phyloP scores from a whole-genome alignment of 2,888 invertebrate species.

The Calephelis perditalis region DNA sequence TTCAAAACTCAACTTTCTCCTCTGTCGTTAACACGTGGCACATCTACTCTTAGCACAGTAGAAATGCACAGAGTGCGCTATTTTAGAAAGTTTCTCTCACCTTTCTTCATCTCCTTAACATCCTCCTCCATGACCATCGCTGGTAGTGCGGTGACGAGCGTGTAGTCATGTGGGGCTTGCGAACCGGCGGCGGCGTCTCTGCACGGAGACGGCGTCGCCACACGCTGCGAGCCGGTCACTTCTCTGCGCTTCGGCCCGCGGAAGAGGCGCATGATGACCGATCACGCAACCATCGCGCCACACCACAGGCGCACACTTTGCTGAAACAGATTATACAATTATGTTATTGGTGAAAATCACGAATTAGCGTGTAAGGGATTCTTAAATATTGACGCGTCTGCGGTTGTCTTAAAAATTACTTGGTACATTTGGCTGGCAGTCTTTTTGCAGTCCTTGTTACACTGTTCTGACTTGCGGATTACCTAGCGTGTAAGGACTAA shows the following conservation, averaged over 20 bases:
- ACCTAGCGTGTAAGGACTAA: too few species aligned
- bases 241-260: slow-evolving; percentile 82
- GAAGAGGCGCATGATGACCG: slow-evolving; percentile 81
- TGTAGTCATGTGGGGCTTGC: slow-evolving; percentile 77
- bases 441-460: too few species aligned
- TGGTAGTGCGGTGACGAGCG: slow-evolving; percentile 86
- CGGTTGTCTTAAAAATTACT: too few species aligned
- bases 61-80: too few species aligned
- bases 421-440: too few species aligned
- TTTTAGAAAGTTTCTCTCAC: slow-evolving; percentile 37
- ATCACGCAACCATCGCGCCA: slow-evolving; percentile 69
- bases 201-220: slow-evolving; percentile 65
- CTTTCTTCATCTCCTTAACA: slow-evolving; percentile 78
- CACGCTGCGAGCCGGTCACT: slow-evolving; percentile 73
- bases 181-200: slow-evolving; percentile 53
- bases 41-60: too few species aligned
- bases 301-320: slow-evolving; percentile 46
- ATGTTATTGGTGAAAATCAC: too few species aligned
- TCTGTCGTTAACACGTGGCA: too few species aligned
- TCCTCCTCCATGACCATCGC: slow-evolving; percentile 87
- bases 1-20: too few species aligned
- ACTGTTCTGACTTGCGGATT: too few species aligned
- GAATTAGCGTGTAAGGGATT: too few species aligned
- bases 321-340: slow-evolving; percentile 9
- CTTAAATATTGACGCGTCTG: too few species aligned